Evolutionary conservation across 2,888 invertebrate species (phyloP).

Genomic region (Acleris sparsana): DNA sequence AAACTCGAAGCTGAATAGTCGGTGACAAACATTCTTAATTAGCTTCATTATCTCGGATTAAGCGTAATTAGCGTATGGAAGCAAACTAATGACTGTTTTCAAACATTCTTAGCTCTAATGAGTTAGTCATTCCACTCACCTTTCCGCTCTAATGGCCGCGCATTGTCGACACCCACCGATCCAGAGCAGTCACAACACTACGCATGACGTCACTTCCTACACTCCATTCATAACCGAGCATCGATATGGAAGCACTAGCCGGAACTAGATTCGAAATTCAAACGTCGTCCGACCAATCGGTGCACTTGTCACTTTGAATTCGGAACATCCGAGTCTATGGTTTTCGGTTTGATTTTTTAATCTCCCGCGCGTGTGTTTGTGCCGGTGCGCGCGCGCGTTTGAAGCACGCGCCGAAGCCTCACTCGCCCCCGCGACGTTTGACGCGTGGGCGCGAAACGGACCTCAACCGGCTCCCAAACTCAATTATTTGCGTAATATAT

Average conservation of each 20-base stretch:
- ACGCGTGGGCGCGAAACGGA: conserved; percentile 71
- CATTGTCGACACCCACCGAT: conserved; percentile 77
- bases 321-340: conserved; percentile 41
- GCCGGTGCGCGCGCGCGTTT: conserved; percentile 75
- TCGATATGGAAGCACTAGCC: conserved; percentile 57
- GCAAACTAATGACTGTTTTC: conserved; percentile 45
- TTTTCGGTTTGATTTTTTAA: conserved; percentile 49
- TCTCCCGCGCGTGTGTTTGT: conserved; percentile 70
- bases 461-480: conserved; percentile 65
- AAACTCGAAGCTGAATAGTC: conserved; percentile 24
- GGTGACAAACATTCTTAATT: conserved; percentile 33
- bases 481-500: conserved; percentile 78
- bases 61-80: conserved; percentile 34
- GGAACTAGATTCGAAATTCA: conserved; percentile 45
- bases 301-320: conserved; percentile 40
- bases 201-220: conserved; percentile 80
- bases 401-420: conserved; percentile 77
- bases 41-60: conserved; percentile 32
- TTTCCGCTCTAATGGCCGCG: conserved; percentile 77
- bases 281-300: conserved; percentile 46
- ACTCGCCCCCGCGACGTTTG: conserved; percentile 76
- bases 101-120: conserved; percentile 57
- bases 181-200: conserved; percentile 74
- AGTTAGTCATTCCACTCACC: conserved; percentile 69
- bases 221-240: conserved; percentile 75